Conservation (phyloP, 2,888 invertebrate genomes). For the Agrotis clavis region DNA sequence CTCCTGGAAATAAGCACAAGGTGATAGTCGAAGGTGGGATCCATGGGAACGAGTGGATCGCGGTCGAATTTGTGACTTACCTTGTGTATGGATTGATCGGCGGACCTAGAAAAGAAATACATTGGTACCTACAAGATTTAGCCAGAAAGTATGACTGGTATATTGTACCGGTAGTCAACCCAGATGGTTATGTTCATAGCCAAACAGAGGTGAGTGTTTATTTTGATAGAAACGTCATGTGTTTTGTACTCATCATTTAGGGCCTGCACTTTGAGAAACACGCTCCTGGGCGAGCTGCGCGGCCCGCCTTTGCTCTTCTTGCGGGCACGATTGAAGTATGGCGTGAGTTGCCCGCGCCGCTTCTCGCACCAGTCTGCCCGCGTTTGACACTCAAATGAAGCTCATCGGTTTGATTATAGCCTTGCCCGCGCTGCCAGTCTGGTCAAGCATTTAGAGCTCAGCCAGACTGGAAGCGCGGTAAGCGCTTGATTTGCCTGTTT, state of each 20-base stretch:
- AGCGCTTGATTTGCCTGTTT: too few species aligned
- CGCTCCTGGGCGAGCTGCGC: too few species aligned
- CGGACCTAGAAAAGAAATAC: constrained; percentile 66
- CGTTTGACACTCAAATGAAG: too few species aligned
- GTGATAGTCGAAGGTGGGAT: constrained; percentile 92
- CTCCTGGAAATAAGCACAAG: constrained; percentile 73
- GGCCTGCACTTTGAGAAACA: too few species aligned
- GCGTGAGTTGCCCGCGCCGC: too few species aligned
- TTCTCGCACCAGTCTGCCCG: too few species aligned
- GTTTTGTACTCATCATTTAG: neutral
- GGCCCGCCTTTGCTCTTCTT: too few species aligned
- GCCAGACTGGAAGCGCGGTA: too few species aligned
- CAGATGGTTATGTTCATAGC: constrained; percentile 87
- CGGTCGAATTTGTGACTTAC: constrained; percentile 92
- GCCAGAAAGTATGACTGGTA: constrained; percentile 92
- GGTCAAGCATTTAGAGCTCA: too few species aligned
- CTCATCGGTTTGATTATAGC: too few species aligned
- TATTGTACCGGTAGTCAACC: constrained; percentile 93
- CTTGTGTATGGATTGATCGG: constrained; percentile 89
- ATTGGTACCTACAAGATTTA: constrained; percentile 77
- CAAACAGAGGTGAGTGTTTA: constrained; percentile 64
- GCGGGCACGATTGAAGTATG: too few species aligned
- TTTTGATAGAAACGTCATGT: neutral
- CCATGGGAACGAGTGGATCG: constrained; percentile 95
- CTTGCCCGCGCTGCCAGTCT: too few species aligned